A percentile compares a stretch with the other conserved stretches of the same genome.
Conservation (phyloP, 2,797 vertebrate genomes). For the Crypturellus tataupa region DNA sequence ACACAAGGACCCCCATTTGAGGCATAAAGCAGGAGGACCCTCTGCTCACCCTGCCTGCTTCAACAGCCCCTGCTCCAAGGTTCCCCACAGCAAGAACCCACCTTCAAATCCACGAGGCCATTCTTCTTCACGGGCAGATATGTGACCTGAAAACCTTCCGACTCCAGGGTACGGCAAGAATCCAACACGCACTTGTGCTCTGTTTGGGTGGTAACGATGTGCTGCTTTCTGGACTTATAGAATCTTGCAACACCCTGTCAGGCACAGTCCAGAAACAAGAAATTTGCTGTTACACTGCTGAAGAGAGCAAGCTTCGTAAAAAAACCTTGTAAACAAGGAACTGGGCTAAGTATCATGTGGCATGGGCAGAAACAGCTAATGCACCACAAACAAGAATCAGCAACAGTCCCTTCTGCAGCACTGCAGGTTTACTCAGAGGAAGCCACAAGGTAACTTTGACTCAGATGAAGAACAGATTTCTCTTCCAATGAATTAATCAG, state of each 20-base stretch:
- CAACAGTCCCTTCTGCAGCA: neutral
- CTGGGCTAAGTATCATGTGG: neutral
- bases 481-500: neutral
- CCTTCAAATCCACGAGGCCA: conserved; percentile 92
- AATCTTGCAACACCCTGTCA: conserved; percentile 93
- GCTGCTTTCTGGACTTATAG: conserved; percentile 92
- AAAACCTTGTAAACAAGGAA: neutral
- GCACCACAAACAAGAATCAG: neutral
- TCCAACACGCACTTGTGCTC: conserved; percentile 99
- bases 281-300: neutral
- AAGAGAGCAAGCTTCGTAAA: neutral
- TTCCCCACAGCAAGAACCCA: conserved; percentile 50
- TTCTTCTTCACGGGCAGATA: conserved; percentile 93
- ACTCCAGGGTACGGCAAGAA: conserved; percentile 93
- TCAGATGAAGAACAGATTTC: neutral
- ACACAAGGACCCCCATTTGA: neutral
- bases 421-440: neutral
- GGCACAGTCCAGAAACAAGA: neutral
- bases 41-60: too few relatives aligned
- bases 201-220: conserved; percentile 94
- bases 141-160: conserved; percentile 92
- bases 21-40: neutral
- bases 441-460: neutral
- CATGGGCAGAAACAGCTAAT: neutral
- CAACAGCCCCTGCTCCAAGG: neutral